Base-by-base conservation (phyloP, 2,113 vertebrate genomes). In the Amphilophus citrinellus region DNA sequence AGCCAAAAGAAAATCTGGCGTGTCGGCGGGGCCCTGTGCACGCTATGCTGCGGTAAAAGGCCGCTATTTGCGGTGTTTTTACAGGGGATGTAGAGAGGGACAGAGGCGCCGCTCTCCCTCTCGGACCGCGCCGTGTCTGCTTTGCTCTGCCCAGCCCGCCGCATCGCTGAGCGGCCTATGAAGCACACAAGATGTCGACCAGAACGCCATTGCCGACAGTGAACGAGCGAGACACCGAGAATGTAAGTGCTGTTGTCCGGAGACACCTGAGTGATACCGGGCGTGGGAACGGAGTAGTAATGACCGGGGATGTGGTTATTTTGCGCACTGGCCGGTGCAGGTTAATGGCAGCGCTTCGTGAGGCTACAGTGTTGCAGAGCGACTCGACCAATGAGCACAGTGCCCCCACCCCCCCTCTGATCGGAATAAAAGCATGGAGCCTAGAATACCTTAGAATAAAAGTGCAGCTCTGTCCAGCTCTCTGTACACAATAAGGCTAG, bases 131-230 rank as follows among this genome's bases (percentile, higher is more conserved):
- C 90, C 82, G 86, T 76, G 92, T 88, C 91, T 89, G 92, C 88
- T 83, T 88, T 61, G 88, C 93, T 89, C 87, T 89, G 88, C 91
- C 90, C 92, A 84, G 92, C 90, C 82, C 87, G 92, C 93, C 83
- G 89, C 93, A 88, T 76, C 92, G 92, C 91, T 58, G 86, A 93
- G 93, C 94, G 95, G 93, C 94, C 93, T 93, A 91, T 77, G 79
- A 86, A 87, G 75, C 95, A 82, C 96, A 97, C 97, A 97, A 97
- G 84, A 98, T 98, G 97, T 98, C 97, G 95, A 97, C 97, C 90
- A 96, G 97, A 95, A 98, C 97, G 96, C 97, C 97, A 96, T 97
- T 98, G 95, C 97, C 97, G 78, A 98, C 97, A 79, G 97, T 98
- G 92, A 98, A 98, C 94, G 97, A 98, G 94, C 96, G 97, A 84